A percentile compares a stretch with the other conserved stretches of the same genome.
phyloP scores from a whole-genome alignment of 1,140 invertebrate genomes.

The Papilio helenus region DNA sequence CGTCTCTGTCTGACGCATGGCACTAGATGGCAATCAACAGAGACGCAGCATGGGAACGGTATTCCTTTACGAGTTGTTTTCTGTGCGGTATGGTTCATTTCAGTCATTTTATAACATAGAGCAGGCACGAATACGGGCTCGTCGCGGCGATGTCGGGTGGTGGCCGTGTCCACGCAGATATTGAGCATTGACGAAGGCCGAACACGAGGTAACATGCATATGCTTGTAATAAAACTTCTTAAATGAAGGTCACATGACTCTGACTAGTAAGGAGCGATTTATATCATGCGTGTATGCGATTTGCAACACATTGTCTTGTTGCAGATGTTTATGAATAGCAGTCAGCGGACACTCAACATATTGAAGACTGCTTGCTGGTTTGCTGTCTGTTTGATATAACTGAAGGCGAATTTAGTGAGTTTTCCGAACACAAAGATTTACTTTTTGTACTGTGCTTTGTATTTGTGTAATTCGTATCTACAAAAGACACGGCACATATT shows the following conservation, averaged over 20 bases:
- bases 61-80: conserved; percentile 48
- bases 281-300: too few relatives aligned
- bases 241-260: not conserved
- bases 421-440: not conserved
- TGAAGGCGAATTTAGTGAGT: not conserved
- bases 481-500: too few relatives aligned
- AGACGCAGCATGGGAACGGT: conserved; percentile 58
- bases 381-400: too few relatives aligned
- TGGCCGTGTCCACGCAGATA: not conserved
- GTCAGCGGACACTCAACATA: too few relatives aligned
- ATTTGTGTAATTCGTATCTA: not conserved
- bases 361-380: too few relatives aligned
- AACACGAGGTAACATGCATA: not conserved
- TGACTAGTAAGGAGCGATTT: not conserved
- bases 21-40: conserved; percentile 42
- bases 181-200: not conserved
- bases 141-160: not conserved
- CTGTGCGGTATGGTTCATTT: conserved; percentile 35
- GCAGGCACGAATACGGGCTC: not conserved
- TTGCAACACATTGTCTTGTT: too few relatives aligned
- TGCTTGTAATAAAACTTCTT: not conserved
- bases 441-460: not conserved
- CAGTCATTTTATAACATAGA: conserved; percentile 32
- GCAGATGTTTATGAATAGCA: not conserved
- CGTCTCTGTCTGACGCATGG: conserved; percentile 38